These are phyloP conservation scores for Xiphydria camelus DNA, from an alignment of 2,888 invertebrate genomes.

Conservation along the genomic window DNA sequence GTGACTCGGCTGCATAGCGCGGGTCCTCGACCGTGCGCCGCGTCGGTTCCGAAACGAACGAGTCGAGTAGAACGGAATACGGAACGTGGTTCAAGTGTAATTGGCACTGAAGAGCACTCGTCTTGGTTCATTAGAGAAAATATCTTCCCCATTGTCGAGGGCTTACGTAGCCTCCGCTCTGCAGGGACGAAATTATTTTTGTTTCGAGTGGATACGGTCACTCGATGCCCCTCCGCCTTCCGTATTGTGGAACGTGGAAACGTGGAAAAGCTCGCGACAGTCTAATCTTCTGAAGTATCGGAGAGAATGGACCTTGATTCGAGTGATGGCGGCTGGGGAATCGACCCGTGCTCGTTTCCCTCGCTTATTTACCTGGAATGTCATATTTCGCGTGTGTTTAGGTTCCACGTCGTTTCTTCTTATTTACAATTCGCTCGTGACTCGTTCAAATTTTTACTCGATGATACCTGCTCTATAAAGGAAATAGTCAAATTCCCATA, in stretches of 20 bases:
- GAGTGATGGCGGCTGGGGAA: constrained; percentile 15
- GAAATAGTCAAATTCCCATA: too few species aligned
- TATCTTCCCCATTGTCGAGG: constrained; percentile 56
- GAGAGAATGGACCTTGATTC: constrained; percentile 46
- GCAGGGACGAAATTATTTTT: constrained; percentile 55
- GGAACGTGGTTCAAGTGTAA: constrained; percentile 54
- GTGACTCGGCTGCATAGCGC: too few species aligned
- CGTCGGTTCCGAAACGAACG: constrained; percentile 53
- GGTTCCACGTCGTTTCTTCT: too few species aligned
- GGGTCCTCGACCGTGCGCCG: too few species aligned
- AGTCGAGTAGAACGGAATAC: constrained; percentile 52
- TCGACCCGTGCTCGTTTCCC: constrained; percentile 15
- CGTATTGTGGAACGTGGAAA: constrained; percentile 43
- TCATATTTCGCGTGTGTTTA: too few species aligned
- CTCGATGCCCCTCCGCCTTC: constrained; percentile 43
- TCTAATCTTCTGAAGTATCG: constrained; percentile 54
- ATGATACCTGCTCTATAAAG: too few species aligned
- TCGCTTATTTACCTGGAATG: too few species aligned
- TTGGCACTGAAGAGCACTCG: constrained; percentile 57
- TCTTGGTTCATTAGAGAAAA: constrained; percentile 59
- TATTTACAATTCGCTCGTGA: too few species aligned
- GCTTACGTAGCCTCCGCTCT: constrained; percentile 42
- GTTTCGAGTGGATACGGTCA: constrained; percentile 57
- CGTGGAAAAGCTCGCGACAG: constrained; percentile 52
- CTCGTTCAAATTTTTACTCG: too few species aligned